These are phyloP conservation scores for Mechanitis messenoides DNA, from an alignment of 2,888 invertebrate species.

Conservation along the genomic window DNA sequence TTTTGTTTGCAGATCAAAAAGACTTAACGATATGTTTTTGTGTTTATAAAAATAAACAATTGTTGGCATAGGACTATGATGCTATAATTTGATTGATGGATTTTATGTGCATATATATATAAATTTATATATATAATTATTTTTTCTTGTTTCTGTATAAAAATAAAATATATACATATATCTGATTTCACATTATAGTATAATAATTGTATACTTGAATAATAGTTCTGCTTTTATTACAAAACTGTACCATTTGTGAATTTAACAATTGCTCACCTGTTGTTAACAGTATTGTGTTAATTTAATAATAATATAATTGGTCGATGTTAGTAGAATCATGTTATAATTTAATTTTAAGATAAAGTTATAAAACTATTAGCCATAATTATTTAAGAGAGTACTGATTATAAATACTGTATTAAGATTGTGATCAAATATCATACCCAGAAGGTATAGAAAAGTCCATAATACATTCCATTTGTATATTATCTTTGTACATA, in stretches of 20 bases:
- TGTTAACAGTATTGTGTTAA: conserved; percentile 59
- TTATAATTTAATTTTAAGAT: conserved; percentile 30
- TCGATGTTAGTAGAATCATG: conserved; percentile 47
- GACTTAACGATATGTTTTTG: no score
- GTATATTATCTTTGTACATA: conserved; percentile 63
- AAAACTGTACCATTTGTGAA: conserved; percentile 1
- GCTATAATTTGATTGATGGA: no score
- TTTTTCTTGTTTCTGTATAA: no score
- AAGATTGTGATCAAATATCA: conserved; percentile 44
- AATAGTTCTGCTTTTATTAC: no score
- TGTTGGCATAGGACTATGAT: no score
- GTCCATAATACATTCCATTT: conserved; percentile 74
- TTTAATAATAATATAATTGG: conserved; percentile 53
- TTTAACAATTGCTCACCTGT: conserved; percentile 49
- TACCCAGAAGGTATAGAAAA: conserved; percentile 54
- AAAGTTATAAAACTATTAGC: conserved; percentile 32
- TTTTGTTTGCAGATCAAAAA: no score
- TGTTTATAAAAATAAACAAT: no score
- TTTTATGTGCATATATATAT: no score
- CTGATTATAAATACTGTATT: conserved; percentile 55
- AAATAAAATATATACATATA: no score
- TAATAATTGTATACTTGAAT: not conserved
- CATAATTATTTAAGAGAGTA: conserved; percentile 57
- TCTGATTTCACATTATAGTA: no score
- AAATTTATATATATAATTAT: no score